Evolutionary conservation across 1,140 invertebrate species (phyloP).

Genomic region (Plodia interpunctella): DNA sequence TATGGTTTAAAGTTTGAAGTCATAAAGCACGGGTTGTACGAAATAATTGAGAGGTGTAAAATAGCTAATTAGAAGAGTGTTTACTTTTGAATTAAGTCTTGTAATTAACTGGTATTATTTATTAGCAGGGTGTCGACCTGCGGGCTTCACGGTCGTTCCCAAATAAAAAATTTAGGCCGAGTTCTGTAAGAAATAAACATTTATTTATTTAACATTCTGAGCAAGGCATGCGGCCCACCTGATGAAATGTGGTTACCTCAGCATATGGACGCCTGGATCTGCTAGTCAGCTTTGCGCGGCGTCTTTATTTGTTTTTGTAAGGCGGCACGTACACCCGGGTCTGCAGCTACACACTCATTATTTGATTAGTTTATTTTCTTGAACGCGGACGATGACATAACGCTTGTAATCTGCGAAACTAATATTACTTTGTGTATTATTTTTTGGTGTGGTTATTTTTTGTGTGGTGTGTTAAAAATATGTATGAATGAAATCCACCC

Average conservation of each 20-base stretch:
- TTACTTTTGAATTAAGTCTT: background rate
- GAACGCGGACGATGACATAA: background rate
- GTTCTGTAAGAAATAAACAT: background rate
- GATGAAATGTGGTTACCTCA: too few relatives aligned
- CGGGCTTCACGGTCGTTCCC: constrained; percentile 2
- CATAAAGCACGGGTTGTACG: background rate
- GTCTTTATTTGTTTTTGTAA: background rate
- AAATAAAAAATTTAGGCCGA: background rate
- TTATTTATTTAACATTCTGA: too few relatives aligned
- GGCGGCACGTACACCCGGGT: background rate
- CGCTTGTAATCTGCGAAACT: background rate
- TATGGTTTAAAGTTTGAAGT: background rate
- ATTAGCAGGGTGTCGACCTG: constrained; percentile 12
- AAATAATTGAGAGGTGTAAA: constrained; percentile 11
- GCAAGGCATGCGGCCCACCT: too few relatives aligned
- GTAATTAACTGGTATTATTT: constrained; percentile 8
- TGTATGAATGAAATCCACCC: too few relatives aligned
- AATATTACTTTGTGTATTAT: too few relatives aligned
- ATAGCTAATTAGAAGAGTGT: constrained; percentile 8
- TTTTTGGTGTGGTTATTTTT: too few relatives aligned
- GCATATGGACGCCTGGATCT: too few relatives aligned
- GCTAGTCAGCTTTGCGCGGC: background rate
- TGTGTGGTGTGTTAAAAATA: too few relatives aligned
- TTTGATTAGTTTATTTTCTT: background rate
- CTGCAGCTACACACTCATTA: background rate